These are phyloP conservation scores for Dinoponera quadriceps DNA, from an alignment of 1,140 invertebrate species.

Conservation along the genomic window DNA sequence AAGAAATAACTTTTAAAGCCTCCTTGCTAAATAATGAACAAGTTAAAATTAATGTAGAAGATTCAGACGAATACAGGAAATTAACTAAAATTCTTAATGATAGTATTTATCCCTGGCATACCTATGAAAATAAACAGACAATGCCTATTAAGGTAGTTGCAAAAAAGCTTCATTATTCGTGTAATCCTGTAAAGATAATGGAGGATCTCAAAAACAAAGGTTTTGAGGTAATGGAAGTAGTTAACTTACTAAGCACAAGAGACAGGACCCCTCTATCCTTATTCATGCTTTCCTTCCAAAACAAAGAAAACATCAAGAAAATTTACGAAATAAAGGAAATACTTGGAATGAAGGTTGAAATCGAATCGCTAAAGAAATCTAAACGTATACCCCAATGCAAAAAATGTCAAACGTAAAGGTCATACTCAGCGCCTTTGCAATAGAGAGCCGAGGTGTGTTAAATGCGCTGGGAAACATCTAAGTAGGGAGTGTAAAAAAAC, in stretches of 20 bases:
- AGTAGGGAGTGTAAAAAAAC: conserved; percentile 74
- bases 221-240: neutral
- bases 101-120: too few relatives aligned
- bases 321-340: neutral
- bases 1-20: too few relatives aligned
- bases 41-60: too few relatives aligned
- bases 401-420: conserved; percentile 78
- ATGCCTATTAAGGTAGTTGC: neutral
- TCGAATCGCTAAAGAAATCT: neutral
- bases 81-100: too few relatives aligned
- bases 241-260: neutral
- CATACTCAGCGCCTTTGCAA: conserved; percentile 76
- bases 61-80: too few relatives aligned
- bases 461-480: conserved; percentile 76
- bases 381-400: conserved; percentile 68
- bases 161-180: neutral
- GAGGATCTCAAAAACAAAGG: neutral
- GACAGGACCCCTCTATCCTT: neutral
- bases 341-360: neutral
- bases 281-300: neutral
- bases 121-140: too few relatives aligned
- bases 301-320: neutral
- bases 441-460: conserved; percentile 73
- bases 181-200: neutral
- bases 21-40: too few relatives aligned